Evolutionary conservation across 2,888 invertebrate genomes (phyloP).

Genomic region (Sarcophaga carnaria): DNA sequence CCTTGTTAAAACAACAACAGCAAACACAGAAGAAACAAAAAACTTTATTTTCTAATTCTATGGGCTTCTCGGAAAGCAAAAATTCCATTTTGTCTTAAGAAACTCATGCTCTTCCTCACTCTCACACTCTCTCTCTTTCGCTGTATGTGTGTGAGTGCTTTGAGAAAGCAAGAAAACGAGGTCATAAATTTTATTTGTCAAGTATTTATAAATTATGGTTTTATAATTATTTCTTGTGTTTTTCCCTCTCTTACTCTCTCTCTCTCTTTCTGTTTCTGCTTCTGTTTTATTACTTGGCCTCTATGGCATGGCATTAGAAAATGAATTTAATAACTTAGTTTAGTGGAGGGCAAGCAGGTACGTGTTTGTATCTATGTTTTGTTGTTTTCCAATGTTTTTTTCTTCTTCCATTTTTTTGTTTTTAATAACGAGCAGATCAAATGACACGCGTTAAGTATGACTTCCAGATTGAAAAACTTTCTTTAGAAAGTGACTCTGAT

Average conservation of each 20-base stretch:
- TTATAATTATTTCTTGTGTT: slow-evolving; percentile 53
- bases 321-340: slow-evolving; percentile 22
- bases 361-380: slow-evolving; percentile 17
- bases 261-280: slow-evolving; percentile 2
- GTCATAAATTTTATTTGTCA: slow-evolving; percentile 66
- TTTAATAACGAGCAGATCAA: slow-evolving; percentile 4
- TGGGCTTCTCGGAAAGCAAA: background rate
- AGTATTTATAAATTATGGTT: slow-evolving; percentile 61
- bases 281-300: background rate
- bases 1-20: background rate
- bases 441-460: slow-evolving; percentile 1
- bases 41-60: background rate
- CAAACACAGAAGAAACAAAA: background rate
- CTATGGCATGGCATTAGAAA: background rate
- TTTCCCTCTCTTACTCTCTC: background rate
- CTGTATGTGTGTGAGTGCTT: no score
- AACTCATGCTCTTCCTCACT: background rate
- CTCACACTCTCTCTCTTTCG: no score
- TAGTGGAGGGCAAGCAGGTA: no score
- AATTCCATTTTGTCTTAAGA: slow-evolving; percentile 14
- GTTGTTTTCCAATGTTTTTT: background rate
- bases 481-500: background rate
- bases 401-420: no score
- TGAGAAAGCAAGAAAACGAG: slow-evolving; percentile 33
- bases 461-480: slow-evolving; percentile 5